Evolutionary conservation across 2,888 invertebrate genomes (phyloP).

Genomic region (Metellina segmentata): DNA sequence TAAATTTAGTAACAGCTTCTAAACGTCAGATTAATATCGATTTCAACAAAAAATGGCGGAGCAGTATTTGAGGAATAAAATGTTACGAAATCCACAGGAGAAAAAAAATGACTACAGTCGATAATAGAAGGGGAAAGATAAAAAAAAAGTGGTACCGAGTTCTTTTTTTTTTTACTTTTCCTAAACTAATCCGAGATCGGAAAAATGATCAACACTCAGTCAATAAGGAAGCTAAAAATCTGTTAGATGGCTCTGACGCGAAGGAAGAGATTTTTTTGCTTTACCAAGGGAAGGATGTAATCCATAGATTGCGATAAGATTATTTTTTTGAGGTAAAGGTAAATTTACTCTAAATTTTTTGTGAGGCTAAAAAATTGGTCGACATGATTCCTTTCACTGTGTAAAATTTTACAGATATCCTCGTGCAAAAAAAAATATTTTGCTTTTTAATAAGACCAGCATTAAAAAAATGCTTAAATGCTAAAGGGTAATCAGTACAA

Average conservation of each 20-base stretch:
- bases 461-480: not conserved
- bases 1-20: slow-evolving; percentile 53
- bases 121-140: slow-evolving; percentile 49
- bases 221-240: slow-evolving; percentile 52
- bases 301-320: slow-evolving; percentile 52
- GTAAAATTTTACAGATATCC: not conserved
- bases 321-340: slow-evolving; percentile 28
- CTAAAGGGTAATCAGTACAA: not conserved
- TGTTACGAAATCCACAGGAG: slow-evolving; percentile 29
- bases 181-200: slow-evolving; percentile 60
- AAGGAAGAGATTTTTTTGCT: slow-evolving; percentile 15
- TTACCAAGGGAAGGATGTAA: slow-evolving; percentile 16
- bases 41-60: slow-evolving; percentile 14
- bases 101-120: slow-evolving; percentile 43
- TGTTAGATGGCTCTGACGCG: slow-evolving; percentile 25
- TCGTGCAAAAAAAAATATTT: not conserved
- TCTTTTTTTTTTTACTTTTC: slow-evolving; percentile 15
- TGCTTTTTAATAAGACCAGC: not conserved
- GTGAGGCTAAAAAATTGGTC: not conserved
- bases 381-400: not conserved
- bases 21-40: slow-evolving; percentile 56
- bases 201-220: slow-evolving; percentile 67
- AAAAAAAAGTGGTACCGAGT: slow-evolving; percentile 12
- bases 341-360: slow-evolving; percentile 4
- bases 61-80: slow-evolving; percentile 15